Evolutionary conservation across 2,797 vertebrate genomes (phyloP).

Genomic region (Discoglossus pictus): DNA sequence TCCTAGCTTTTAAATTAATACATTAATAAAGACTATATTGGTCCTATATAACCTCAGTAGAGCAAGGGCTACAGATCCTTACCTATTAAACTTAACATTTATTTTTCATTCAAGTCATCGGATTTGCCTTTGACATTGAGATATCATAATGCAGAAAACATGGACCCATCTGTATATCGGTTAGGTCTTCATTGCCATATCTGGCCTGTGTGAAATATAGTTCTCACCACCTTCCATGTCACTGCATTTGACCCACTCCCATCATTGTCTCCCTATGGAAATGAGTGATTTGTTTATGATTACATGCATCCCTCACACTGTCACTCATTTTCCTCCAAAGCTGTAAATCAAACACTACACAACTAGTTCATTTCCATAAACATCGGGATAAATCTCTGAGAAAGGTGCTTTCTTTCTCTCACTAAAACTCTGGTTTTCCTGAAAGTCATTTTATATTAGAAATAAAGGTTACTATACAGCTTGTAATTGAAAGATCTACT

Average conservation of each 20-base stretch:
- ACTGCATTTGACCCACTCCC: slow-evolving; percentile 31
- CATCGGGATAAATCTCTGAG: slow-evolving; percentile 32
- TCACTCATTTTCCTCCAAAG: slow-evolving; percentile 29
- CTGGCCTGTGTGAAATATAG: background rate
- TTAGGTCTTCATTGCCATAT: too few species aligned
- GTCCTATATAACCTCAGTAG: too few species aligned
- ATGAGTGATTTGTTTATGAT: slow-evolving; percentile 42
- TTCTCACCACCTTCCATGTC: slow-evolving; percentile 10
- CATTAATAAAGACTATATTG: too few species aligned
- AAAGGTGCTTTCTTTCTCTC: slow-evolving; percentile 27
- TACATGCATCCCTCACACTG: slow-evolving; percentile 33
- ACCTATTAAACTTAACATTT: too few species aligned
- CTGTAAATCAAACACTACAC: slow-evolving; percentile 30
- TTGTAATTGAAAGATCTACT: slow-evolving; percentile 25
- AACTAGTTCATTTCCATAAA: slow-evolving; percentile 24
- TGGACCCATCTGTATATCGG: too few species aligned
- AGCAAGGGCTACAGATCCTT: too few species aligned
- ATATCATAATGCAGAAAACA: too few species aligned
- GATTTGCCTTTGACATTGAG: too few species aligned
- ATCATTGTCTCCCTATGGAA: slow-evolving; percentile 34
- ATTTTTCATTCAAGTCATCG: too few species aligned
- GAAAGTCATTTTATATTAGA: slow-evolving; percentile 45
- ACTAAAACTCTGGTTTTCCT: slow-evolving; percentile 34
- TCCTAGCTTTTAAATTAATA: too few species aligned
- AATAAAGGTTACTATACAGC: slow-evolving; percentile 42